Percentiles rank a stretch among this genome's conserved stretches.
These are phyloP conservation scores for Plagodis dolabraria DNA, from an alignment of 2,888 invertebrate genomes.

Conservation along the genomic window DNA sequence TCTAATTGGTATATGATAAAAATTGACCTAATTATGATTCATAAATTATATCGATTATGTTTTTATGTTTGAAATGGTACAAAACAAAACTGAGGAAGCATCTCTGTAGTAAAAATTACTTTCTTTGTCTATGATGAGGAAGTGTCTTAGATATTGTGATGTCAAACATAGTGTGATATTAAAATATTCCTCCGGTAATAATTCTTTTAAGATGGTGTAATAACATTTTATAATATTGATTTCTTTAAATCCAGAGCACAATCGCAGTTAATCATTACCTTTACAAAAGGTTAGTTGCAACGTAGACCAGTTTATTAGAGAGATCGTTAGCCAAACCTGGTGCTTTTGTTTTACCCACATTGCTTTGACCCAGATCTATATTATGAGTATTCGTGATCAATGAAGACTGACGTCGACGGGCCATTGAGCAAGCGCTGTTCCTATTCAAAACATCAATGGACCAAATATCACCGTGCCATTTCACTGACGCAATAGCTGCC, in stretches of 20 bases:
- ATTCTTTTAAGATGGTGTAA: too few species aligned
- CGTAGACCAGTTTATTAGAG: constrained; percentile 3
- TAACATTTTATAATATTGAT: too few species aligned
- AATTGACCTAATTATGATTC: too few species aligned
- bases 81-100: too few species aligned
- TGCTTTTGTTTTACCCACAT: constrained; percentile 29
- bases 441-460: constrained; percentile 60
- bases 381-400: constrained; percentile 45
- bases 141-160: too few species aligned
- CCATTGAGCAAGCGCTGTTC: constrained; percentile 61
- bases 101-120: too few species aligned
- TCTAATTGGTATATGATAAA: too few species aligned
- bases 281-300: neutral
- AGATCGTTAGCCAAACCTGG: constrained; percentile 16
- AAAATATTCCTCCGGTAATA: too few species aligned
- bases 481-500: constrained; percentile 44
- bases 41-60: too few species aligned
- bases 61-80: too few species aligned
- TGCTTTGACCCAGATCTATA: constrained; percentile 43
- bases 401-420: constrained; percentile 47
- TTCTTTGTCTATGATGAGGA: too few species aligned
- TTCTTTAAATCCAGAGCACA: neutral
- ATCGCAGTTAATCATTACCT: neutral
- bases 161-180: too few species aligned
- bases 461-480: constrained; percentile 63